A percentile compares a stretch with the other conserved stretches of the same genome.
Evolutionary conservation across 1,140 invertebrate species (phyloP).

Genomic region (Spodoptera litura): DNA sequence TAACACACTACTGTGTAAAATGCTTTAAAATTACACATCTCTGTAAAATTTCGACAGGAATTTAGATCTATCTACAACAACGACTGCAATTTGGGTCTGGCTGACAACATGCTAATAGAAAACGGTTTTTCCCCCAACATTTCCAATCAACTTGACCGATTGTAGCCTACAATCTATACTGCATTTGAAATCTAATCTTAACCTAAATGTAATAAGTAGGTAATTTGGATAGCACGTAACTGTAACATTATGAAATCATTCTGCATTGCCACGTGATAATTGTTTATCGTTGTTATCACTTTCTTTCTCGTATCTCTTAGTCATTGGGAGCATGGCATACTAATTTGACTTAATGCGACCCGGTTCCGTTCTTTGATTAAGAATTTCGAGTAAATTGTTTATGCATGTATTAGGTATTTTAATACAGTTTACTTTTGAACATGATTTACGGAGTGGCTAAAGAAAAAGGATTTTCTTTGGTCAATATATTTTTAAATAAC

Average conservation of each 20-base stretch:
- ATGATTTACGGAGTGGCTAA: no score
- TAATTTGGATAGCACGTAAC: background rate
- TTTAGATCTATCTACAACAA: no score
- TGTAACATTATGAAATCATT: conserved; percentile 17
- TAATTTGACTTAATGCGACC: background rate
- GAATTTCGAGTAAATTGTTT: no score
- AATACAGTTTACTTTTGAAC: no score
- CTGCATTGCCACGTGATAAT: background rate
- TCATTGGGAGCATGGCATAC: conserved; percentile 5
- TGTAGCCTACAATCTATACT: background rate
- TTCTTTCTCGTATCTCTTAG: background rate
- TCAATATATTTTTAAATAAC: no score
- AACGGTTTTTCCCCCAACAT: background rate
- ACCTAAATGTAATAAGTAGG: conserved; percentile 7
- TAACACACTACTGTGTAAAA: conserved; percentile 4
- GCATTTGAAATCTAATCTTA: conserved; percentile 11
- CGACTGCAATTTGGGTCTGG: no score
- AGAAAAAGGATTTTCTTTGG: no score
- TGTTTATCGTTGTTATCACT: conserved; percentile 9
- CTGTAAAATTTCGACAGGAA: background rate
- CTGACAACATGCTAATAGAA: no score
- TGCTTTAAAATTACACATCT: background rate
- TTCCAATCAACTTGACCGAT: conserved; percentile 25
- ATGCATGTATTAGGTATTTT: no score
- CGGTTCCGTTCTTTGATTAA: no score